Evolutionary conservation across 1,140 invertebrate species (phyloP).

Genomic region (Ceratoteleas bidentatus): DNA sequence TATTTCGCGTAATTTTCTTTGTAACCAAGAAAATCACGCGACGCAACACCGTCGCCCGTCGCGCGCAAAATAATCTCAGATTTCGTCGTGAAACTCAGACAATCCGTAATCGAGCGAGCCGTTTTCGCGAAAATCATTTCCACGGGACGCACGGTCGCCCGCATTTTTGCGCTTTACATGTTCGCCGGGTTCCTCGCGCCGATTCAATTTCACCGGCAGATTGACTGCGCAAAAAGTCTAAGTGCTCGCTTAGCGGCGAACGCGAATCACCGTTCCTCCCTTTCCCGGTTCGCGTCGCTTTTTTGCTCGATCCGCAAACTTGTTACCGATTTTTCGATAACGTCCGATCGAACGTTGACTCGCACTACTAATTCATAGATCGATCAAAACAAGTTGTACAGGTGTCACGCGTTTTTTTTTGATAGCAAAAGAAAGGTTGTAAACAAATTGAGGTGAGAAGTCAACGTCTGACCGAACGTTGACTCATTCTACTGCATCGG

Average conservation of each 20-base stretch:
- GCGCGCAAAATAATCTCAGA: neutral
- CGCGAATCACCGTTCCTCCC: neutral
- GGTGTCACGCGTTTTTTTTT: too few relatives aligned
- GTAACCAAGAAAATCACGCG: neutral
- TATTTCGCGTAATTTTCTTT: neutral
- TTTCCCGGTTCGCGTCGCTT: neutral
- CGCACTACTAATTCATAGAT: constrained; percentile 16
- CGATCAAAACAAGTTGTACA: too few relatives aligned
- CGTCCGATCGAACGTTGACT: constrained; percentile 34
- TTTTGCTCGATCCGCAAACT: constrained; percentile 5
- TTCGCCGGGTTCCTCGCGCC: too few relatives aligned
- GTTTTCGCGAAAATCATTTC: too few relatives aligned
- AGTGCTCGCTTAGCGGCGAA: too few relatives aligned
- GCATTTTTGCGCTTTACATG: neutral
- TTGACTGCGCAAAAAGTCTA: constrained; percentile 1
- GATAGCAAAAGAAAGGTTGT: too few relatives aligned
- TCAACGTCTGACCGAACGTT: too few relatives aligned
- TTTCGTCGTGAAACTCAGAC: neutral
- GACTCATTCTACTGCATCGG: too few relatives aligned
- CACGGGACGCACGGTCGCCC: neutral
- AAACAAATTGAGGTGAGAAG: too few relatives aligned
- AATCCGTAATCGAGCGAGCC: neutral
- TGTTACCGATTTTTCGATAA: constrained; percentile 20
- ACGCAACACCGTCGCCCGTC: neutral
- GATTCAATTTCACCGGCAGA: neutral